Evolutionary conservation across 1,140 invertebrate species (phyloP), one percentile per base, ranked within the genome.

Genomic region (Dufourea novaeangliae): DNA sequence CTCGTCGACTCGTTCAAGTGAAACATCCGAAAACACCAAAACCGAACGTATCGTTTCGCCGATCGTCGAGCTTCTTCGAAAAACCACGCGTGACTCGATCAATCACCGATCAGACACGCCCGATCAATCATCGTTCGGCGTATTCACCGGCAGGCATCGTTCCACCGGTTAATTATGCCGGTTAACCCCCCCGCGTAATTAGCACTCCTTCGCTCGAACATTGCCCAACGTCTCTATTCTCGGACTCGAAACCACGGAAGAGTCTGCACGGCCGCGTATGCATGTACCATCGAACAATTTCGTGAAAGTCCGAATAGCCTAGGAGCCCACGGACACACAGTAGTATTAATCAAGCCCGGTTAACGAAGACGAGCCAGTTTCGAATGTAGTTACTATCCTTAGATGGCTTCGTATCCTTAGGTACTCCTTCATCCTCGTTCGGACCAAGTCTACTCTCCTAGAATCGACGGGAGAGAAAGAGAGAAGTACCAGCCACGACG

Each of bases 241-340:
- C 17, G 11, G 37, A 1, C 14, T 17, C 17, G n/a, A 27, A 7
- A 41, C 34, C 14, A 29, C 59, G 54, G 73, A 76, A 68, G 62
- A 66, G 64, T n/a, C n/a, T n/a, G n/a, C n/a, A n/a, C n/a, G n/a
- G n/a, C 34, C 34, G 27, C n/a, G 25, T 17, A 37, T 14, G 37
- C 71, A 29, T n/a, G n/a, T n/a, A n/a, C n/a, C n/a, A n/a, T 74
- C 71, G 50, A 76, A 68, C 54, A 69, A 76, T 76, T 76, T 76
- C 73, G 66, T 69, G 73, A 76, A 76, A 76, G 73, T 76, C 44
- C 66, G 41, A 11, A 69, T 61, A 29, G n/a, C n/a, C 64, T 64
- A 73, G n/a, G n/a, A 68, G 20, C n/a, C n/a, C n/a, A n/a, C n/a
- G n/a, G n/a, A n/a, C n/a, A n/a, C n/a, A n/a, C n/a, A n/a, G n/a